Percentiles rank a stretch among this genome's conserved stretches.
phyloP scores from a whole-genome alignment of 2,113 vertebrate species.

The Camelus dromedarius region DNA sequence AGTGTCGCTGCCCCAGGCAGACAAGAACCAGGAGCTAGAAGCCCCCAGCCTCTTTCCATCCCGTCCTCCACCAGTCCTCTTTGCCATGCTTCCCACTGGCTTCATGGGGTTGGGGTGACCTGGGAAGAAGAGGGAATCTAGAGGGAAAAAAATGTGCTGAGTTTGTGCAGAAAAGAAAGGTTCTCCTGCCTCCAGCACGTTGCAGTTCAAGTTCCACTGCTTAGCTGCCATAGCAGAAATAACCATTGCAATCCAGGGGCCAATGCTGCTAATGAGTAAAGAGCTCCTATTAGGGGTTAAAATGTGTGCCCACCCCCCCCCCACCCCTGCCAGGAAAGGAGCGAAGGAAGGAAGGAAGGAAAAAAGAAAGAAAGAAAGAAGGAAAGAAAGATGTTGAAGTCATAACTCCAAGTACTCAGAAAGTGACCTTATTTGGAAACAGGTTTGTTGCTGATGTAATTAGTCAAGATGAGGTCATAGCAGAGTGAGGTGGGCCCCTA shows the following conservation, averaged over 20 bases:
- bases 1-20: background rate
- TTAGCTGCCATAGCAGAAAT: background rate
- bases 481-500: background rate
- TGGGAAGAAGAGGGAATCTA: background rate
- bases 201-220: background rate
- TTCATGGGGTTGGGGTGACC: background rate
- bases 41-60: background rate
- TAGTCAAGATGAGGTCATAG: background rate
- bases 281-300: background rate
- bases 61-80: background rate
- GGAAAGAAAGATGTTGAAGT: background rate
- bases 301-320: background rate
- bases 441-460: background rate
- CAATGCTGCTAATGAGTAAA: background rate
- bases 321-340: too few species aligned
- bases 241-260: background rate
- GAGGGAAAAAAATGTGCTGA: background rate
- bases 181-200: background rate
- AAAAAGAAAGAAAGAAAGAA: background rate
- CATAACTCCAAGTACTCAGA: background rate
- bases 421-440: constrained; percentile 26
- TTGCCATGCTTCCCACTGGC: background rate
- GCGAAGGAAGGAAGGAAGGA: background rate
- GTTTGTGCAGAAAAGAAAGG: background rate
- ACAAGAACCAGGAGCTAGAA: background rate